Base-by-base conservation (phyloP, 2,888 invertebrate species). In the Eristalis tenax region DNA sequence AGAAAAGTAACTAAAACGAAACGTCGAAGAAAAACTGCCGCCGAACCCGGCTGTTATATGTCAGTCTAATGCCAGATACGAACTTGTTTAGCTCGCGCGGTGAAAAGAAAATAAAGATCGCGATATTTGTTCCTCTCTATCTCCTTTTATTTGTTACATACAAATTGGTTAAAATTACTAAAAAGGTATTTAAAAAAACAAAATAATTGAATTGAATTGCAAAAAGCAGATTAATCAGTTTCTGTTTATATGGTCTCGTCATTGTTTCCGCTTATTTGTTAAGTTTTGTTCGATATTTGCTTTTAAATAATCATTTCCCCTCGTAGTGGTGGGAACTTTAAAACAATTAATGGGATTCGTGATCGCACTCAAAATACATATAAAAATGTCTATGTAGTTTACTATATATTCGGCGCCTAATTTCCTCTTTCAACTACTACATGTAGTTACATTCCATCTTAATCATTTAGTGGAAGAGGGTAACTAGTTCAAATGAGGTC, bases 41-140 rank as follows among this genome's bases (percentile, higher is more conserved):
- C 83, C 86, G 83, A 84, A 75, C 86, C 82, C 86, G 85, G 78
- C 85, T 79, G 79, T 90, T 89, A 90, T 91, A 89, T 89, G 91
- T 92, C 91, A 92, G 92, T 92, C 91, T 90, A 91, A 91, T 91
- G 91, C 91, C 91, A 92, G 93, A 91, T 91, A 90, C 91, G 91
- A 91, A 92, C 91, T 91, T 90, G 90, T 89, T 90, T 91, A 91
- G 91, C 90, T 92, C 91, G 92, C 91, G 91, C 92, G 92, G 91
- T 91, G 90, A 90, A 90, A 83, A 88, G 78, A 71, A 88, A 76
- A 84, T 83, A 88, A 88, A 89, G 75, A 88, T 81, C 68, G 66
- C 77, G 74, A 77, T 84, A 77, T 73, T 81, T 81, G 64, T 80
- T 64, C 75, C 73, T 71, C 74, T 77, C 57, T 82, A 4, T 1